Percentiles rank a stretch among this genome's conserved stretches.
phyloP scores from a whole-genome alignment of 1,140 invertebrate species.

The Schlechtendalia chinensis region DNA sequence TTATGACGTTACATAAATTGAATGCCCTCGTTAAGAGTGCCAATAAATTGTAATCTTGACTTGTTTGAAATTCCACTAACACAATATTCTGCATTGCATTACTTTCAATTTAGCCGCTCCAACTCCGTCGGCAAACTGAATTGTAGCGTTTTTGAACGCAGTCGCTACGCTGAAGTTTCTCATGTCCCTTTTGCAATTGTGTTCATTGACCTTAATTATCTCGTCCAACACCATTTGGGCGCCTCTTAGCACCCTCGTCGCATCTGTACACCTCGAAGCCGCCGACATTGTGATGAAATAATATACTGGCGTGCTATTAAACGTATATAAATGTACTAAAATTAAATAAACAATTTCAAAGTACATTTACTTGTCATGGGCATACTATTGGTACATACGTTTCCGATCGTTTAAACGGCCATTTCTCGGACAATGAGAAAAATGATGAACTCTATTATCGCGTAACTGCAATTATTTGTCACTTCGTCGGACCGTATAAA shows the following conservation, averaged over 20 bases:
- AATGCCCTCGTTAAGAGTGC: no score
- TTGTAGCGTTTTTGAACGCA: constrained; percentile 22
- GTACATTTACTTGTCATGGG: neutral
- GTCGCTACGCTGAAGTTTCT: constrained; percentile 18
- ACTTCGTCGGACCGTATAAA: no score
- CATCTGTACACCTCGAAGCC: constrained; percentile 5
- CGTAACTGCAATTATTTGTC: no score
- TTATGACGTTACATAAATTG: no score
- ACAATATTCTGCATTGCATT: neutral
- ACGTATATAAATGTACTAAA: neutral
- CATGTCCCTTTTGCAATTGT: constrained; percentile 7
- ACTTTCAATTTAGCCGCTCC: constrained; percentile 37
- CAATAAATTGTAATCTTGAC: neutral
- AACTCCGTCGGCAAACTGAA: constrained; percentile 11
- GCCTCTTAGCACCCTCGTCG: constrained; percentile 5
- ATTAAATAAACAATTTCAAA: neutral
- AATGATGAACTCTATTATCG: neutral
- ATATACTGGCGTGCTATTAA: neutral
- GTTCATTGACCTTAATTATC: constrained; percentile 16
- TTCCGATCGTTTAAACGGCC: neutral
- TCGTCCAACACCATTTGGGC: constrained; percentile 20
- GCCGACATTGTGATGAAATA: neutral
- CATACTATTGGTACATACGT: no score
- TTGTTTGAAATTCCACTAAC: neutral
- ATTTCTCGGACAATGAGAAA: neutral